These are phyloP conservation scores for Rhabdomys pumilio DNA, from an alignment of 2,797 vertebrate genomes.

Conservation along the genomic window DNA sequence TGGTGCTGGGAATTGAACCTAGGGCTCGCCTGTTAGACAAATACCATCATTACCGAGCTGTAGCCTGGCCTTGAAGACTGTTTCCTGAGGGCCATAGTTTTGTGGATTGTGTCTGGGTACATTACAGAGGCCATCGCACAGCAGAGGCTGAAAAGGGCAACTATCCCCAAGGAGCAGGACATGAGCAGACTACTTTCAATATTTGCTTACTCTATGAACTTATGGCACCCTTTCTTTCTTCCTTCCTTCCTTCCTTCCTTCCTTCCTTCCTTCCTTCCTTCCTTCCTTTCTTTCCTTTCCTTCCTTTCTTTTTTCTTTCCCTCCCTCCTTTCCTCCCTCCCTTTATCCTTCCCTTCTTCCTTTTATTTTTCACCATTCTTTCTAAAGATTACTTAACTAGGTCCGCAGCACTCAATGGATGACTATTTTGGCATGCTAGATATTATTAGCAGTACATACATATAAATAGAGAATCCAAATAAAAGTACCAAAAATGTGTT, in stretches of 20 bases:
- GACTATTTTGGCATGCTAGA: conserved; percentile 34
- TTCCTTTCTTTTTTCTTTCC: background rate
- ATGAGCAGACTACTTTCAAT: conserved; percentile 28
- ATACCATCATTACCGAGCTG: background rate
- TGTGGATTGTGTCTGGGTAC: conserved; percentile 53
- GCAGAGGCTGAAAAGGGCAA: conserved; percentile 19
- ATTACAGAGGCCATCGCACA: background rate
- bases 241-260: background rate
- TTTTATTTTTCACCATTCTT: conserved; percentile 32
- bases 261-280: background rate
- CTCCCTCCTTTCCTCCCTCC: background rate
- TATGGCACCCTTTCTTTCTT: background rate
- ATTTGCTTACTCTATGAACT: conserved; percentile 39
- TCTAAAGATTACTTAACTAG: conserved; percentile 58
- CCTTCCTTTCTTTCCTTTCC: background rate
- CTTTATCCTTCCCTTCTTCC: background rate
- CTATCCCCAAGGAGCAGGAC: conserved; percentile 19
- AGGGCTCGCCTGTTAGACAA: background rate
- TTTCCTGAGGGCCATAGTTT: conserved; percentile 30
- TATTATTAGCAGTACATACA: background rate
- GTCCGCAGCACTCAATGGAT: conserved; percentile 1
- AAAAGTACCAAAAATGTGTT: conserved; percentile 18
- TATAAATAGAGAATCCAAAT: conserved; percentile 50
- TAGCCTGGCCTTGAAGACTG: background rate
- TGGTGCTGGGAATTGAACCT: background rate